Percentiles rank a stretch among this genome's conserved stretches.
Evolutionary conservation across 1,140 invertebrate species (phyloP).

Genomic region (Sycobia sp.): DNA sequence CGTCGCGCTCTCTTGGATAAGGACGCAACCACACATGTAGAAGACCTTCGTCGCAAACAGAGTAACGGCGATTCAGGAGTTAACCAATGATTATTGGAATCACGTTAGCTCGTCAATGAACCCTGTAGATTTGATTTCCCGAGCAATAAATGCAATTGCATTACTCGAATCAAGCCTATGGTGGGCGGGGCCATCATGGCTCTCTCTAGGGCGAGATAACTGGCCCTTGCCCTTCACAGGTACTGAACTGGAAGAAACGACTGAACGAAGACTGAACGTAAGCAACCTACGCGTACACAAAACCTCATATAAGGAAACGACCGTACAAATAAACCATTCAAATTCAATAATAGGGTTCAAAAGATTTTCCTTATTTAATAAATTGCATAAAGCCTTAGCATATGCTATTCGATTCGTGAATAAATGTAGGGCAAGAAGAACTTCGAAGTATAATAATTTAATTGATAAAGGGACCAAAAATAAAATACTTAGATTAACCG

Average conservation of each 20-base stretch:
- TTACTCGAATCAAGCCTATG: conserved; percentile 42
- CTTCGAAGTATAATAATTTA: neutral
- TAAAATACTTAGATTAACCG: too few species aligned
- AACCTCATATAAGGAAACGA: too few species aligned
- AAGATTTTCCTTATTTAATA: neutral
- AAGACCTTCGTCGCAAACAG: conserved; percentile 57
- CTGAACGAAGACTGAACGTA: too few species aligned
- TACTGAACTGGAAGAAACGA: too few species aligned
- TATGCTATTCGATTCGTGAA: too few species aligned
- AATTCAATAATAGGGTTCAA: too few species aligned
- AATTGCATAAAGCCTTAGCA: neutral
- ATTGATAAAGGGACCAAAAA: too few species aligned
- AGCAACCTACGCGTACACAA: too few species aligned
- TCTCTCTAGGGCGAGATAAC: neutral
- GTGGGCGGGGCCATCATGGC: too few species aligned
- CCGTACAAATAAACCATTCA: too few species aligned
- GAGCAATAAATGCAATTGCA: conserved; percentile 27
- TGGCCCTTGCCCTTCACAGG: too few species aligned
- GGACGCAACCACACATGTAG: conserved; percentile 38
- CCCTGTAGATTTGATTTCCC: conserved; percentile 36
- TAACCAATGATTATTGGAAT: conserved; percentile 36
- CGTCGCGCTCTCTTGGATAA: conserved; percentile 50
- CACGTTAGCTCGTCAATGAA: conserved; percentile 46
- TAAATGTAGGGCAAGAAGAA: neutral
- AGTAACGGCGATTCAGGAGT: conserved; percentile 48